Base-by-base conservation (phyloP, 2,113 vertebrate species). In the Oriolus oriolus region DNA sequence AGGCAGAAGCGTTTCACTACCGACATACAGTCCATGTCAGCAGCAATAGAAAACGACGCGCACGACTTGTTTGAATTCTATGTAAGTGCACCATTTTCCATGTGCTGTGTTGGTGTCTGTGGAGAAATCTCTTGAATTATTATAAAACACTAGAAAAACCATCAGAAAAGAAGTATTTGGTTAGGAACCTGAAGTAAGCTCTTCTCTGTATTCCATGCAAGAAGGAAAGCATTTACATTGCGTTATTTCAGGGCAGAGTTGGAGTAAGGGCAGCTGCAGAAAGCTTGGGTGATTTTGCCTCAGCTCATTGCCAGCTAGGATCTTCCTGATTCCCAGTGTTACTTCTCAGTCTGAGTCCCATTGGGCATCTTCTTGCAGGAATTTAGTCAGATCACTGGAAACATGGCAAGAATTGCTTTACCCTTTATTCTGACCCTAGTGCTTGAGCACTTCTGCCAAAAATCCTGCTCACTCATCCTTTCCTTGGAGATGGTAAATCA, bases 61-160 rank as follows among this genome's bases (percentile, higher is more conserved):
- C n/a, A 31, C 0, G 0, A 3, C 1, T 18, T 97, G 90, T 87
- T 94, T 27, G 5, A 65, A 7, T 53, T 19, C 28, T 97, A 94
- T 0, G 96, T 97, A 96, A 97, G 96, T 96, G 63, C 13, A 31
- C 7, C 31, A 11, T 31, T 70, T 75, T 49, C 35, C 17, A 21
- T 68, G 60, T 77, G 19, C 27, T 80, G 26, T 49, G 26, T 73
- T 41, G 66, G 1, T 50, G 22, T 42, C 41, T 65, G 31, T 27
- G 35, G 15, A 83, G 39, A 54, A 76, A 83, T 31, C 35, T 69
- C 35, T 60, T 60, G 18, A 71, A 21, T 44, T 76, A 33, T 10
- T 66, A 39, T 5, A 71, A 44, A 83, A 59, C 11, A 31, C 9
- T 52, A 83, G 64, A 63, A 81, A 84, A 49, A 18, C 3, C 8